These are phyloP conservation scores for Lamellibrachia satsuma DNA, from an alignment of 2,888 invertebrate species.

Conservation along the genomic window DNA sequence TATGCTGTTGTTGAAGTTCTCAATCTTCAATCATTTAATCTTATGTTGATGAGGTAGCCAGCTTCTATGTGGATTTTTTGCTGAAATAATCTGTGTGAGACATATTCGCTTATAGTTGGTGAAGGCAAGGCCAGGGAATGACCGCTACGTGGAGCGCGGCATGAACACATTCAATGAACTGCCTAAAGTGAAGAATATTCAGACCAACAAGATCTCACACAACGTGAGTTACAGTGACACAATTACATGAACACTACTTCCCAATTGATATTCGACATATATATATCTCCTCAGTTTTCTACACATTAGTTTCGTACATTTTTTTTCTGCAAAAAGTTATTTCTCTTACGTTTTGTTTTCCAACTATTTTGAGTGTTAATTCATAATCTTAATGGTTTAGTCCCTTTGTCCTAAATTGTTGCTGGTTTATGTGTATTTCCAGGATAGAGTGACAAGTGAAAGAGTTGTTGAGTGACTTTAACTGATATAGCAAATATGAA, in stretches of 20 bases:
- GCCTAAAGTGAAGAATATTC: slow-evolving; percentile 60
- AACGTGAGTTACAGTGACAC: slow-evolving; percentile 37
- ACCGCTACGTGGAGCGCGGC: slow-evolving; percentile 61
- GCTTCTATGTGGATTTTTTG: neutral
- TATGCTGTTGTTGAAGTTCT: neutral
- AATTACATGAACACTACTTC: neutral
- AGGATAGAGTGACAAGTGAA: neutral
- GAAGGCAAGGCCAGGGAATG: slow-evolving; percentile 56
- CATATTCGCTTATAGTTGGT: slow-evolving; percentile 49
- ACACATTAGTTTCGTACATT: neutral
- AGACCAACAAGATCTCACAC: slow-evolving; percentile 49
- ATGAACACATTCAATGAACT: slow-evolving; percentile 66
- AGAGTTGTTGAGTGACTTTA: neutral
- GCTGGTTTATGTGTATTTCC: neutral
- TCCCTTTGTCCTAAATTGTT: no score
- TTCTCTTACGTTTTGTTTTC: neutral
- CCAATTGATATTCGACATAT: neutral
- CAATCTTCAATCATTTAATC: neutral
- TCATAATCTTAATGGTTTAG: no score
- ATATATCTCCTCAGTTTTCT: neutral
- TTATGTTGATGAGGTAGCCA: neutral
- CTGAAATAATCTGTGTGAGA: neutral
- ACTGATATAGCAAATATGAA: neutral
- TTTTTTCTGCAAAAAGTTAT: no score
- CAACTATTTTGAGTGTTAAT: neutral